A percentile compares a stretch with the other conserved stretches of the same genome.
phyloP scores from a whole-genome alignment of 92 coral and sea anemone species.

The Phenganax subtilis region DNA sequence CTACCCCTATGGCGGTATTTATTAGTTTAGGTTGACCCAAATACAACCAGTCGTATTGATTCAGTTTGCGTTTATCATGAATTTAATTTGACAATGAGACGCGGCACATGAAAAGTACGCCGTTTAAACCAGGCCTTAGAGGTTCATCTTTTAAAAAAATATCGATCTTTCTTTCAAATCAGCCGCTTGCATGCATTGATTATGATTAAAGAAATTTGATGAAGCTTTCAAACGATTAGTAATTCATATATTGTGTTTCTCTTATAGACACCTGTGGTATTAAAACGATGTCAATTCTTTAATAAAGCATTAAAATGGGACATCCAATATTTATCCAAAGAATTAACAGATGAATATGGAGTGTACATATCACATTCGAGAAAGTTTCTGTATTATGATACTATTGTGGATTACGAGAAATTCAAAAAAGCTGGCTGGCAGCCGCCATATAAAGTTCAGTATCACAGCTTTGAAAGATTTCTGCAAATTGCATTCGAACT shows the following conservation, averaged over 20 bases:
- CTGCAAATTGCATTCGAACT: slow-evolving; percentile 53
- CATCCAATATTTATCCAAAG: slow-evolving; percentile 60
- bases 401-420: slow-evolving; percentile 47
- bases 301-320: slow-evolving; percentile 74
- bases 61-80: too few species aligned
- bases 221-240: background rate
- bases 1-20: too few species aligned
- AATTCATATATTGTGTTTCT: background rate
- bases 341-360: slow-evolving; percentile 73
- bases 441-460: slow-evolving; percentile 57
- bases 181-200: too few species aligned
- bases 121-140: too few species aligned
- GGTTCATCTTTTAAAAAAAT: too few species aligned
- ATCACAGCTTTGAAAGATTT: slow-evolving; percentile 58
- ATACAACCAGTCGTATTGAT: too few species aligned
- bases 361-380: slow-evolving; percentile 50
- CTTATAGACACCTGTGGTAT: slow-evolving; percentile 57
- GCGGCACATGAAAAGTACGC: too few species aligned
- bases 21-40: too few species aligned
- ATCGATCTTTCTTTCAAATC: too few species aligned
- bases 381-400: slow-evolving; percentile 66
- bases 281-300: slow-evolving; percentile 73
- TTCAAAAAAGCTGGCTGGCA: slow-evolving; percentile 46
- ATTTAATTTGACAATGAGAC: too few species aligned
- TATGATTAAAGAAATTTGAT: background rate